Evolutionary conservation across 1,140 invertebrate species (phyloP).

Genomic region (Drosophila paulistorum): DNA sequence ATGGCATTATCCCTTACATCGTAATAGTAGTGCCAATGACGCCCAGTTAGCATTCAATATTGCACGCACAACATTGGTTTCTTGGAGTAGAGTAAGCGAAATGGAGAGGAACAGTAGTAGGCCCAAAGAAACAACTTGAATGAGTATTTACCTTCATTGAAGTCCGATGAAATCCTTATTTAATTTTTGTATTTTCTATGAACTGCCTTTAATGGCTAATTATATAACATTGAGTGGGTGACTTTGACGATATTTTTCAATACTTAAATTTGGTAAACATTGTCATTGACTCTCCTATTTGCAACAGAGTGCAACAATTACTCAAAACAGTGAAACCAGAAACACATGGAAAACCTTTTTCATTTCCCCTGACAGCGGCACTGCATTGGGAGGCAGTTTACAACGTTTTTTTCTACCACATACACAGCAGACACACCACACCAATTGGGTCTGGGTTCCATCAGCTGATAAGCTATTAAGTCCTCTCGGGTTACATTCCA

Average conservation of each 20-base stretch:
- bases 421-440: background rate
- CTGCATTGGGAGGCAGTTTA: conserved; percentile 49
- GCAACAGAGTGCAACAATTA: conserved; percentile 60
- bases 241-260: conserved; percentile 29
- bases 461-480: conserved; percentile 58
- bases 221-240: background rate
- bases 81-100: too few species aligned
- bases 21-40: conserved; percentile 30
- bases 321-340: conserved; percentile 40
- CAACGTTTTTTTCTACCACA: conserved; percentile 2
- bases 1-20: background rate
- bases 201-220: background rate
- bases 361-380: background rate
- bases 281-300: too few species aligned
- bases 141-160: too few species aligned
- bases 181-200: too few species aligned
- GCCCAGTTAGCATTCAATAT: conserved; percentile 27
- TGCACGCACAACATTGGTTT: conserved; percentile 24
- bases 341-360: conserved; percentile 46
- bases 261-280: conserved; percentile 4
- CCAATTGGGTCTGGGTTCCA: conserved; percentile 6
- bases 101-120: too few species aligned
- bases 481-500: conserved; percentile 19
- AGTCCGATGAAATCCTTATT: too few species aligned
- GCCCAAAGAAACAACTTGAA: too few species aligned